phyloP scores from a whole-genome alignment of 2,113 vertebrate species.

The Antechinus flavipes region DNA sequence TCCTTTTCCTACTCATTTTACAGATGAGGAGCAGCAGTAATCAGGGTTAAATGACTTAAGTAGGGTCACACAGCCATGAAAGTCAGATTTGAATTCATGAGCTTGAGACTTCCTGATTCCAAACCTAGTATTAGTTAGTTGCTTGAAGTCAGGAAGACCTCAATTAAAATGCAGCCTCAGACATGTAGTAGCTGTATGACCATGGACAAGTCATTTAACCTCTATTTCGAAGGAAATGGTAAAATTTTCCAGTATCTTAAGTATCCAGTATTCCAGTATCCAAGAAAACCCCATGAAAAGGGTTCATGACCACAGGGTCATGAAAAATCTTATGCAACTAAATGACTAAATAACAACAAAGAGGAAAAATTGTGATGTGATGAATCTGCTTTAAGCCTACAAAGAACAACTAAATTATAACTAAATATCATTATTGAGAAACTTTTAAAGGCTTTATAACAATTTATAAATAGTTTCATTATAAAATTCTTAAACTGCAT shows the following conservation, averaged over 20 bases:
- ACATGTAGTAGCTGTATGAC: background rate
- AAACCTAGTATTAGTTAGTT: background rate
- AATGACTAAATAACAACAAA: background rate
- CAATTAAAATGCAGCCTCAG: background rate
- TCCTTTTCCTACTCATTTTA: background rate
- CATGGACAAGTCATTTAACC: background rate
- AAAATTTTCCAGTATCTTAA: background rate
- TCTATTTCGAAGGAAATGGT: background rate
- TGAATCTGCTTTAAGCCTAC: background rate
- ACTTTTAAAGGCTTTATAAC: conserved; percentile 13
- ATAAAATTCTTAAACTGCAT: conserved; percentile 46
- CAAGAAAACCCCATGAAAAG: background rate
- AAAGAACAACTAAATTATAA: background rate
- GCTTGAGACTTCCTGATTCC: too few species aligned
- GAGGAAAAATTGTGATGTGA: conserved; percentile 11
- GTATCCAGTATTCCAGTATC: background rate
- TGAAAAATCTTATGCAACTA: background rate
- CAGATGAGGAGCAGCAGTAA: background rate
- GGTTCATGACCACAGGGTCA: background rate
- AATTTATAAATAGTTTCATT: conserved; percentile 36
- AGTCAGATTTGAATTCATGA: background rate
- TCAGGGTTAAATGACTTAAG: background rate
- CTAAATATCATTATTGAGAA: background rate
- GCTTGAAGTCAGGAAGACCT: background rate
- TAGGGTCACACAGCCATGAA: background rate